Percentiles rank a stretch among this genome's conserved stretches.
These are phyloP conservation scores for Tridacna crocea DNA, from an alignment of 2,888 invertebrate species.

Conservation along the genomic window DNA sequence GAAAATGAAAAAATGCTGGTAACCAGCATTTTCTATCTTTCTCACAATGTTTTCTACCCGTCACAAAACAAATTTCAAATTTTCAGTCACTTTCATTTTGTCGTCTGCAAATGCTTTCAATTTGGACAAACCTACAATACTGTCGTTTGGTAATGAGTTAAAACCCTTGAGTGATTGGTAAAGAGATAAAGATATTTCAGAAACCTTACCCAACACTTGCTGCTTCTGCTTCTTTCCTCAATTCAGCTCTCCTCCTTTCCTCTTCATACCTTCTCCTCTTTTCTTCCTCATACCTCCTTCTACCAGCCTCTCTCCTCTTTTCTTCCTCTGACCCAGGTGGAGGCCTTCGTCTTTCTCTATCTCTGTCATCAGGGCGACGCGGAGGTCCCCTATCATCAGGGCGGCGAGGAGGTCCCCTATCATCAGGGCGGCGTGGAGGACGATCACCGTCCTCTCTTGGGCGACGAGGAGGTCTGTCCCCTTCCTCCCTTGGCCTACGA, in stretches of 20 bases:
- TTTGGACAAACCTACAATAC: too few relatives aligned
- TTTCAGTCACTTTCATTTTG: too few relatives aligned
- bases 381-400: conserved; percentile 53
- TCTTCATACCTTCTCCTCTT: conserved; percentile 58
- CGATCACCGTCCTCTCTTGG: conserved; percentile 44
- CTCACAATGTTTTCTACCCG: too few relatives aligned
- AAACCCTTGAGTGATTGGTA: neutral
- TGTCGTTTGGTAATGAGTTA: neutral
- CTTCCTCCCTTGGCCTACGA: conserved; percentile 3
- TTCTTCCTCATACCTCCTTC: conserved; percentile 53
- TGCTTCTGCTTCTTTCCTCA: conserved; percentile 61
- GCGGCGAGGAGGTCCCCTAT: conserved; percentile 30
- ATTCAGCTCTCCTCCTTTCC: conserved; percentile 49
- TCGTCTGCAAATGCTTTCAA: too few relatives aligned
- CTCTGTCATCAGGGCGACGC: conserved; percentile 37
- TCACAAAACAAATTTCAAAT: too few relatives aligned
- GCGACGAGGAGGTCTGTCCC: conserved; percentile 47
- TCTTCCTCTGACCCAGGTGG: conserved; percentile 36
- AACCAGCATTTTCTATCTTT: too few relatives aligned
- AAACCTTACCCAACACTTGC: conserved; percentile 35
- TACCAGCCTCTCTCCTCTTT: conserved; percentile 37
- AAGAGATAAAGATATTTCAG: too few relatives aligned
- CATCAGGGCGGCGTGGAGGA: conserved; percentile 57
- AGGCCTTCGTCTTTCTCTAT: conserved; percentile 8
- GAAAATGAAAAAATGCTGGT: too few relatives aligned